phyloP scores from a whole-genome alignment of 2,888 invertebrate species.

The Macrophya alboannulata region DNA sequence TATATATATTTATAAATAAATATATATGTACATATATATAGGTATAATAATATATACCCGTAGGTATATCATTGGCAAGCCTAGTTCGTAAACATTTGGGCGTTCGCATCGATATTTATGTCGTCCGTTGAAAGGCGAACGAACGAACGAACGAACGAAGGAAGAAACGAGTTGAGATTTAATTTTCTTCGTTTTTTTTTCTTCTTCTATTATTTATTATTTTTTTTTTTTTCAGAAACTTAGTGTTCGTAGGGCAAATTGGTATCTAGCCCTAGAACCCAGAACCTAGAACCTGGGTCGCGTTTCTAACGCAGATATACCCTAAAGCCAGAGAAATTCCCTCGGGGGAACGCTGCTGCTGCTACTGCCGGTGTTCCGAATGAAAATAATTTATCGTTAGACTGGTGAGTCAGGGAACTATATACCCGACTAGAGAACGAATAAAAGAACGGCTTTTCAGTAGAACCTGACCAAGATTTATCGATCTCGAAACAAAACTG shows the following conservation, averaged over 20 bases:
- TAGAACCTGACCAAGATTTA: conserved; percentile 35
- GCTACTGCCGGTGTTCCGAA: not conserved
- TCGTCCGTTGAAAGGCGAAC: conserved; percentile 31
- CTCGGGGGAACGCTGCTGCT: not conserved
- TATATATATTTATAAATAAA: not conserved
- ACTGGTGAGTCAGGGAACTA: not conserved
- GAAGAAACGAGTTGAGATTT: not conserved
- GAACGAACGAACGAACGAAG: not conserved
- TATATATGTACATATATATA: conserved; percentile 4
- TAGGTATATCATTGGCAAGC: conserved; percentile 27
- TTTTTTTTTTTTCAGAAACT: not conserved
- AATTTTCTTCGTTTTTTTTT: too few species aligned
- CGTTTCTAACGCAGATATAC: not conserved
- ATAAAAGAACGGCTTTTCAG: not conserved
- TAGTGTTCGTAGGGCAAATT: conserved; percentile 38
- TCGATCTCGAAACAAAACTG: conserved; percentile 34
- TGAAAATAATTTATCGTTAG: conserved; percentile 42
- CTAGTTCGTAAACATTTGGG: conserved; percentile 44
- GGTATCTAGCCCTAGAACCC: conserved; percentile 7
- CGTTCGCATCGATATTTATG: conserved; percentile 37
- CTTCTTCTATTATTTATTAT: too few species aligned
- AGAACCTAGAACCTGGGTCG: not conserved
- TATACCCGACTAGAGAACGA: not conserved
- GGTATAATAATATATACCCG: conserved; percentile 24
- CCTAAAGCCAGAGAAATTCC: not conserved